phyloP scores from a whole-genome alignment of 1,140 invertebrate genomes.

The Campoletis sonorensis region DNA sequence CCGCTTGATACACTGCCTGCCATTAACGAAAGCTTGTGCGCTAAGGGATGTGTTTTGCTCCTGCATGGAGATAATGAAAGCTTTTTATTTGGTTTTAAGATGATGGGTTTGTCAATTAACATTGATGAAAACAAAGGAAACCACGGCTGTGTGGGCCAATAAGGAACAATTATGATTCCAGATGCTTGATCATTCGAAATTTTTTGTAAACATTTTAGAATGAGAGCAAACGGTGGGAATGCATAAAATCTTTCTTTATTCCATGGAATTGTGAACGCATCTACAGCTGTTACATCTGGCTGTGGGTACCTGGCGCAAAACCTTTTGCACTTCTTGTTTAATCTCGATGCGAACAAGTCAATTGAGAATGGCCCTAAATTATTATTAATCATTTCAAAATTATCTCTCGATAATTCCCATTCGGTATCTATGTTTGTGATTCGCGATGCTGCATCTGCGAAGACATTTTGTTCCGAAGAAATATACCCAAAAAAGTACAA shows the following conservation, averaged over 20 bases:
- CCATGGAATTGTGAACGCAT: no score
- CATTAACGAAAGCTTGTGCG: slow-evolving; percentile 25
- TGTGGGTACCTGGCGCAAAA: background rate
- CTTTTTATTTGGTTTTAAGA: slow-evolving; percentile 5
- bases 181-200: slow-evolving; percentile 23
- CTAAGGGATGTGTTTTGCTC: slow-evolving; percentile 21
- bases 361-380: slow-evolving; percentile 1
- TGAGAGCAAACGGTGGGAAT: slow-evolving; percentile 43
- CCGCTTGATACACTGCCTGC: slow-evolving; percentile 27
- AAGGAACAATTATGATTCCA: slow-evolving; percentile 25
- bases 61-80: slow-evolving; percentile 25
- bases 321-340: slow-evolving; percentile 36
- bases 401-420: slow-evolving; percentile 34
- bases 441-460: slow-evolving; percentile 11
- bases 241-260: no score
- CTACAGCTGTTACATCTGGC: slow-evolving; percentile 7
- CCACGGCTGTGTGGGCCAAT: no score
- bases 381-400: no score
- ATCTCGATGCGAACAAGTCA: slow-evolving; percentile 44
- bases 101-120: slow-evolving; percentile 27
- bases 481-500: no score
- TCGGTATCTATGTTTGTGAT: slow-evolving; percentile 7
- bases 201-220: slow-evolving; percentile 33
- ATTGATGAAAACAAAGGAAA: no score
- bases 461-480: slow-evolving; percentile 8